A percentile compares a stretch with the other conserved stretches of the same genome.
These are phyloP conservation scores for Polypterus senegalus DNA, from an alignment of 2,113 vertebrate genomes.

Conservation along the genomic window DNA sequence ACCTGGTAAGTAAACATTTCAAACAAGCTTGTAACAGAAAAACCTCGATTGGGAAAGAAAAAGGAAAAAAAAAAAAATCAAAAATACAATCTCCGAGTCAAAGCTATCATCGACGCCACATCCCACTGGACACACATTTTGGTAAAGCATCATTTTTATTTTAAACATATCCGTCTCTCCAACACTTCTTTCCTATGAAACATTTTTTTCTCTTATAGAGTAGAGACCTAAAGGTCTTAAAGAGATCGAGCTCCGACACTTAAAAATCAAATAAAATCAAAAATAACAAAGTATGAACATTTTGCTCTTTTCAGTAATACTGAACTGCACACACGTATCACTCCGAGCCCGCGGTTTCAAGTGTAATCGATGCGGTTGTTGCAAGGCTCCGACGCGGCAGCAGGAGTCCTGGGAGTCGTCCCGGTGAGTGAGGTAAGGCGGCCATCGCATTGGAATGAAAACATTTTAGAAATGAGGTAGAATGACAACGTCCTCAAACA, in stretches of 20 bases:
- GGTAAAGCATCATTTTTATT: conserved; percentile 35
- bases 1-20: too few relatives aligned
- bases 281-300: conserved; percentile 8
- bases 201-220: conserved; percentile 70
- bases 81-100: conserved; percentile 65
- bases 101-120: conserved; percentile 37
- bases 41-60: conserved; percentile 28
- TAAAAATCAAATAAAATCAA: conserved; percentile 15
- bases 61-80: too few relatives aligned
- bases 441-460: neutral
- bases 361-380: too few relatives aligned
- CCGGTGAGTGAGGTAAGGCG: conserved; percentile 10
- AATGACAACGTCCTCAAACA: neutral
- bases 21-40: too few relatives aligned
- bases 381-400: too few relatives aligned
- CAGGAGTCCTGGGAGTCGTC: too few relatives aligned
- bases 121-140: conserved; percentile 49
- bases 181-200: conserved; percentile 39
- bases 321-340: conserved; percentile 22
- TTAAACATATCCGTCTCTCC: conserved; percentile 27
- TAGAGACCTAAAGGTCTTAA: conserved; percentile 67
- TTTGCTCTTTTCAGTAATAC: conserved; percentile 41
- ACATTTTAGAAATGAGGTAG: neutral
- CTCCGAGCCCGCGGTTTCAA: too few relatives aligned
- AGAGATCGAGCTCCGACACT: conserved; percentile 44